Percentiles rank a stretch among this genome's conserved stretches.
Conservation (phyloP, 2,797 vertebrate genomes). For the Eulemur coronatus region DNA sequence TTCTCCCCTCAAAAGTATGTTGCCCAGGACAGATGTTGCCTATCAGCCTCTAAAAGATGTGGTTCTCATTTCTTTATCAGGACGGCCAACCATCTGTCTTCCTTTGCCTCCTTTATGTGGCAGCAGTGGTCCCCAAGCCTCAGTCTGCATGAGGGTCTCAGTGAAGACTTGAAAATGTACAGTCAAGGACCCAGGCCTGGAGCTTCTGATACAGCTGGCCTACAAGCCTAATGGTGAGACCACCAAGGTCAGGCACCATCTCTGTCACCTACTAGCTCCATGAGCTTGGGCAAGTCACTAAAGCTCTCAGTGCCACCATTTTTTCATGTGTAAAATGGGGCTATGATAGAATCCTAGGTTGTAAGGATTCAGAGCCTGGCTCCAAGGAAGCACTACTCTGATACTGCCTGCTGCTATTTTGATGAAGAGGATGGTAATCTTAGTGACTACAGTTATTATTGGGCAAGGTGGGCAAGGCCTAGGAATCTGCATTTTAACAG, state of each 20-base stretch:
- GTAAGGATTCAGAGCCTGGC: background rate
- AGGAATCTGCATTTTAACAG: background rate
- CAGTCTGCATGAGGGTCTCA: background rate
- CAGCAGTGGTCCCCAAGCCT: background rate
- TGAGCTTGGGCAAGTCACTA: background rate
- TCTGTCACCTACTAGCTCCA: background rate
- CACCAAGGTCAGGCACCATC: background rate
- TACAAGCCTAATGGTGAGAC: background rate
- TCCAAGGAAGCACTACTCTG: background rate
- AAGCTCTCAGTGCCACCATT: background rate
- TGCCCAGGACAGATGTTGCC: background rate
- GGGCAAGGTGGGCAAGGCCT: background rate
- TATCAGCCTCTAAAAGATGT: background rate
- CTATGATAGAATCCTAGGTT: background rate
- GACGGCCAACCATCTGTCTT: background rate
- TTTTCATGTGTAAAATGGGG: background rate
- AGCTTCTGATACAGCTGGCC: background rate
- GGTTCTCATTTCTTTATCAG: background rate
- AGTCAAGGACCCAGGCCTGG: background rate
- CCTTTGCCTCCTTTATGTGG: background rate
- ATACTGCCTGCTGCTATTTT: background rate
- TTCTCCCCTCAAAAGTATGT: background rate
- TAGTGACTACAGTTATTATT: background rate
- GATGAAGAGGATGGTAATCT: background rate
- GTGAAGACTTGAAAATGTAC: background rate